phyloP scores from a whole-genome alignment of 2,113 vertebrate genomes.

The Perca flavescens region DNA sequence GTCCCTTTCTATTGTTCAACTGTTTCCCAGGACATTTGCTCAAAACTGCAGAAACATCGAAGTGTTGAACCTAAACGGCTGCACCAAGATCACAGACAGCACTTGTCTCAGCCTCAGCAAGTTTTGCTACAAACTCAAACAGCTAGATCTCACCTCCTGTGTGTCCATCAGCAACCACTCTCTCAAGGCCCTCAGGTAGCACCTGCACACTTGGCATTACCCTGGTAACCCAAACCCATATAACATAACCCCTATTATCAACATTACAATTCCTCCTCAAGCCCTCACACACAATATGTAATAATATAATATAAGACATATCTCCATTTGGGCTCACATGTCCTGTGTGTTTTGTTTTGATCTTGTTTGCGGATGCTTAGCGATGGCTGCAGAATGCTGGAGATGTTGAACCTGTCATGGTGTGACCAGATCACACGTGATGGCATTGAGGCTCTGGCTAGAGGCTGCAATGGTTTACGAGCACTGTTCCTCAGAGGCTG shows the following conservation, averaged over 20 bases:
- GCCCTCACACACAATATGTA: background rate
- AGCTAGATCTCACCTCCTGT: constrained; percentile 95
- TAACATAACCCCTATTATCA: background rate
- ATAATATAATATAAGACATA: background rate
- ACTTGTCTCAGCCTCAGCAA: constrained; percentile 96
- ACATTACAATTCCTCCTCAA: background rate
- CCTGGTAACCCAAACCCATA: background rate
- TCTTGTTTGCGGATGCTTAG: constrained; percentile 68
- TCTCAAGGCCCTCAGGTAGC: constrained; percentile 94
- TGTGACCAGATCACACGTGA: constrained; percentile 95
- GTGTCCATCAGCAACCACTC: constrained; percentile 95
- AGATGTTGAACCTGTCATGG: constrained; percentile 94
- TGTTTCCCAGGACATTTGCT: constrained; percentile 91
- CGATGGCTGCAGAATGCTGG: constrained; percentile 93
- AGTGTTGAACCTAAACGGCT: constrained; percentile 94
- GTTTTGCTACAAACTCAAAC: constrained; percentile 95
- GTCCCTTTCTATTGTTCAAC: constrained; percentile 34
- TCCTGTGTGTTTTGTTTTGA: background rate
- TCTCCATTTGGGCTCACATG: background rate
- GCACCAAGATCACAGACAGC: constrained; percentile 98
- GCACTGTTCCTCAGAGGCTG: constrained; percentile 93
- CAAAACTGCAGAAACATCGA: constrained; percentile 98
- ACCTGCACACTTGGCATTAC: background rate
- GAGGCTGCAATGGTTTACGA: constrained; percentile 89
- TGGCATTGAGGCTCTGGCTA: constrained; percentile 92